phyloP scores from a whole-genome alignment of 1,140 invertebrate species.

The Pissodes strobi region DNA sequence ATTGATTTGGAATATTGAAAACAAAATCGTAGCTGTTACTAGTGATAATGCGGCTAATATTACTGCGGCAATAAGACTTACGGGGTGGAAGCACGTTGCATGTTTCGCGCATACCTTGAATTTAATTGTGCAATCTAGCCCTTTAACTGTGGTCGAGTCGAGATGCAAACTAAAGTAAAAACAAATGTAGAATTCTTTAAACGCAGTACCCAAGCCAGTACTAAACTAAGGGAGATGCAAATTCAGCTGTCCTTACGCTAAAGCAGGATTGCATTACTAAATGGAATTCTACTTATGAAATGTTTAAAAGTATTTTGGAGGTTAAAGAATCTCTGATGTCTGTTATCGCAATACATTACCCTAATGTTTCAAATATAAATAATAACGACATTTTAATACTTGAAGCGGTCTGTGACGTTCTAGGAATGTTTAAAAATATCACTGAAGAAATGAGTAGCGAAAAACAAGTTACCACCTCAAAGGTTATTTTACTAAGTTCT shows the following conservation, averaged over 20 bases:
- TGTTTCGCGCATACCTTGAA: slow-evolving; percentile 42
- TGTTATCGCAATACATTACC: slow-evolving; percentile 1
- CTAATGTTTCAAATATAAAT: neutral
- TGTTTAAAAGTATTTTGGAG: slow-evolving; percentile 40
- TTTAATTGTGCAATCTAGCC: slow-evolving; percentile 35
- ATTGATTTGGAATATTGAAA: too few species aligned
- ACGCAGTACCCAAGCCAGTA: slow-evolving; percentile 28
- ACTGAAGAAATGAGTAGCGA: slow-evolving; percentile 11
- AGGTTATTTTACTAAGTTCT: slow-evolving; percentile 4
- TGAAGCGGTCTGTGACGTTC: neutral
- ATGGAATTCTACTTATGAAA: slow-evolving; percentile 48
- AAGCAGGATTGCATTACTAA: slow-evolving; percentile 39
- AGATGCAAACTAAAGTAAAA: slow-evolving; percentile 32
- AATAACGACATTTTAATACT: neutral
- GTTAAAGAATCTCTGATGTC: slow-evolving; percentile 31
- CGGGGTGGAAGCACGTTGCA: slow-evolving; percentile 34
- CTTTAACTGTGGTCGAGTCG: slow-evolving; percentile 13
- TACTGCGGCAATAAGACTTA: slow-evolving; percentile 29
- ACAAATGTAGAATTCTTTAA: slow-evolving; percentile 39
- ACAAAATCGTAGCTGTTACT: slow-evolving; percentile 30
- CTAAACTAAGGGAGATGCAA: slow-evolving; percentile 27
- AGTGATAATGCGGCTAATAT: slow-evolving; percentile 50
- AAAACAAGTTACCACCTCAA: slow-evolving; percentile 6
- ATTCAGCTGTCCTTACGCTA: slow-evolving; percentile 19
- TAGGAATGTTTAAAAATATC: slow-evolving; percentile 2